Evolutionary conservation across 2,888 invertebrate genomes (phyloP), one percentile per base, ranked within the genome.

Genomic region (Alsophila aescularia): DNA sequence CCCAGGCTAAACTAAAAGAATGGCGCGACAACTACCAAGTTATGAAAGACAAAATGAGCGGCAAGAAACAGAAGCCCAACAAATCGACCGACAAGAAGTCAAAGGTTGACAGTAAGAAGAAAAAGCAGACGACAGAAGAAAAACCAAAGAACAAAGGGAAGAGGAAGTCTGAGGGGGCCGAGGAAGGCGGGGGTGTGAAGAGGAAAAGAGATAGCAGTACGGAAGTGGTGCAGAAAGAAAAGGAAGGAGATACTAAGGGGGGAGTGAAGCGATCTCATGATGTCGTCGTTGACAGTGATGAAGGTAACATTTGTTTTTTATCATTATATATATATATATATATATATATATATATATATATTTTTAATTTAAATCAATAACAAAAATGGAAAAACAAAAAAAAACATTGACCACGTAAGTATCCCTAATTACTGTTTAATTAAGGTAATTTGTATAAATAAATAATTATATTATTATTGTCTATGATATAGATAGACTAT

Each of bases 11-110:
- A 72, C 54, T 83, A 3, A 81, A 84, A 67, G 85, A 87, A 67
- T 91, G 90, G 90, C 83, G 83, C 0, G 85, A 85, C 1, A 83
- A 64, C 59, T 90, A 88, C 61, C 85, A 88, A 74, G 80, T 80
- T 0, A 83, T 90, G 85, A 89, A 89, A 62, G 87, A 87, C 15
- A 88, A 87, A 60, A 88, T 89, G 84, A 78, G 72, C 0, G 85
- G 84, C 5, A 78, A 83, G 29, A 86, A 85, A 54, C 75, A 83
- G 14, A 85, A 83, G 61, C 78, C 29, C 12, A 58, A 80, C 57
- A 86, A 88, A 60, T 76, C 73, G 43, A 27, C 48, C 0, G 75
- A 76, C 41, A 81, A 85, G 45, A 90, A 90, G 52, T 35, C 67
- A 0, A 89, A 88, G 66, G 64, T 64, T 4, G 83, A 85, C 12